Base-by-base conservation (phyloP, 2,797 vertebrate genomes). In the Glyptemys insculpta region DNA sequence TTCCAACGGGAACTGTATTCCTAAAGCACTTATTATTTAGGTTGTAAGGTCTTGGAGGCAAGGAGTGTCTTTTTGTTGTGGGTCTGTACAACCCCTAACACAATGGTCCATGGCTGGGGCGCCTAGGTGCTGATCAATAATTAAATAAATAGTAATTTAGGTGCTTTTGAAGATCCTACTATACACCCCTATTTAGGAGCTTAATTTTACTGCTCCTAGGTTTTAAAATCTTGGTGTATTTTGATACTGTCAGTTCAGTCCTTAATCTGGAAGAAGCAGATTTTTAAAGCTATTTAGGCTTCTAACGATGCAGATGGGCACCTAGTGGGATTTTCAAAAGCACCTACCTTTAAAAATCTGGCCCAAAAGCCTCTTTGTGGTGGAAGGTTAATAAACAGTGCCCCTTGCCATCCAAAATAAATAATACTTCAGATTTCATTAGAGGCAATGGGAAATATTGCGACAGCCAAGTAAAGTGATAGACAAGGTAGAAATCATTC, bases 401-500 rank as follows among this genome's bases (percentile, higher is more conserved):
- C 88, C 49, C 44, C 50, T 54, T 44, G 8, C 72, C 83, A 92
- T 12, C 53, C 29, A 65, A 88, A 85, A 76, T 68, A 72, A 41
- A 41, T 37, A 41, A 72, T 37, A 72, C 6, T 41, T 72, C 68
- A 41, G 68, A 41, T 72, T 47, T 78, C 74, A 78, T 92, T 89
- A 65, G 9, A 16, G 34, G 34, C 57, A 52, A 83, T 82, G 68
- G 87, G 65, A 94, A 93, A 90, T 49, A 78, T 78, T 41, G 7
- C 0, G 47, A 91, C 88, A 92, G 86, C 14, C 44, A 84, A 87
- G 25, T 11, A 50, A 88, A 88, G 81, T 88, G 86, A 59, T 0
- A 83, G 59, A 79, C 50, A 72, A 87, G 91, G 91, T 91, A 79
- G 89, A 96, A 95, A 92, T 87, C 88, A 88, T 88, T 95, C 74